Percentiles rank a stretch among this genome's conserved stretches.
Conservation (phyloP, 2,888 invertebrate species). For the Apodemia zela region DNA sequence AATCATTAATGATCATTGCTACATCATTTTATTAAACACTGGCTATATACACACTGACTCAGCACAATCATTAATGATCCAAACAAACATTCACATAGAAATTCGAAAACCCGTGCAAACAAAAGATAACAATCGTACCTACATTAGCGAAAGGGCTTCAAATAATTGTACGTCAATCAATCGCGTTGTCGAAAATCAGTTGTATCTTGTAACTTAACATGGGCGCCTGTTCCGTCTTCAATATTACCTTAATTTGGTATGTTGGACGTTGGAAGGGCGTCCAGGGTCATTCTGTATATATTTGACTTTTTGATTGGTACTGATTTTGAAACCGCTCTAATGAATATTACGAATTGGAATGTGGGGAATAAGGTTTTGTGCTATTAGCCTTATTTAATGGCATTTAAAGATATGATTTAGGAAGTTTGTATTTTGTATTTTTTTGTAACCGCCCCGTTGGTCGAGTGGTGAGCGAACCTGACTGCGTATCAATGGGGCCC, state of each 20-base stretch:
- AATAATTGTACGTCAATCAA: constrained; percentile 65
- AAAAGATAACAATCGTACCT: constrained; percentile 51
- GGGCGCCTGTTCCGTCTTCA: constrained; percentile 37
- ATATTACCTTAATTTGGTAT: constrained; percentile 56
- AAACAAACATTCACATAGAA: constrained; percentile 31
- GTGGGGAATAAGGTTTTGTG: constrained; percentile 20
- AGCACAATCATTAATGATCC: constrained; percentile 37
- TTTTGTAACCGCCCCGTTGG: too few species aligned
- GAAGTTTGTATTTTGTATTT: too few species aligned
- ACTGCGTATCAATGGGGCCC: too few species aligned
- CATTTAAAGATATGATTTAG: too few species aligned
- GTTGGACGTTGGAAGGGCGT: constrained; percentile 45
- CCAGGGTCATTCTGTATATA: constrained; percentile 41
- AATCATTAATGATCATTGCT: constrained; percentile 3
- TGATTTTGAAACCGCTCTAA: constrained; percentile 33
- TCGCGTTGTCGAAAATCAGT: constrained; percentile 44
- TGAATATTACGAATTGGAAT: constrained; percentile 29
- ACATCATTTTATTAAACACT: not conserved
- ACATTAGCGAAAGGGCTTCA: constrained; percentile 51
- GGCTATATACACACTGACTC: constrained; percentile 42
- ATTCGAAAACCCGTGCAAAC: constrained; percentile 49
- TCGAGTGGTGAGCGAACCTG: too few species aligned
- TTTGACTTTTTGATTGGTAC: constrained; percentile 28
- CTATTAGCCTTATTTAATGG: too few species aligned
- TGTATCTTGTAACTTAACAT: constrained; percentile 34